Base-by-base conservation (phyloP, 2,888 invertebrate genomes). In the Odontomyia ornata region DNA sequence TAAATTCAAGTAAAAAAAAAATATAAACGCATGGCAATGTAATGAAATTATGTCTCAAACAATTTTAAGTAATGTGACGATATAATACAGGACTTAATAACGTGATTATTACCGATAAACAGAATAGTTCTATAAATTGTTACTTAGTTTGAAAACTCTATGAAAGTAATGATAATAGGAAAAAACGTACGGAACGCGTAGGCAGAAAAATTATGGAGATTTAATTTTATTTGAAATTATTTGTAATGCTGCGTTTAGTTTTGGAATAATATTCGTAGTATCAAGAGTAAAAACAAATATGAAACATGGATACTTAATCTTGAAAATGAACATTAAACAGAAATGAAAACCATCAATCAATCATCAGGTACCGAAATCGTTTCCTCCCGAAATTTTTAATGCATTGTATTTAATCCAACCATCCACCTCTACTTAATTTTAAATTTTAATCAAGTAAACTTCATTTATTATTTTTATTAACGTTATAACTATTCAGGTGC, bases 231-330 rank as follows among this genome's bases (percentile, higher is more conserved):
- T 60, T 25, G 5, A 60, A 75, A 67, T 69, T 60, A 69, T 47
- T 46, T 36, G 52, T 62, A 72, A 36, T 64, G 57, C 73, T 28
- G 36, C 65, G 76, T 78, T 76, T 78, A 73, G 76, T 78, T 78
- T 78, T 78, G 78, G 73, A 78, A 76, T 46, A 78, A 76, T 76
- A 71, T 62, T 71, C 76, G 15, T 64, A 72, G 21, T 3, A 71
- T 27, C n/a, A 28, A 30, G 2, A 23, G 60, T 25, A 27, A 23
- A n/a, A 64, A n/a, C 18, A 23, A 4, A 5, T 23, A 60, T 60
- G 4, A 60, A 18, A 60, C 18, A 21, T 25, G 5, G 57, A 52
- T 60, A 60, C 57, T 60, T n/a, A 4, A 52, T 3, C 9, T 36
- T 9, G 7, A 52, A 52, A 52, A 43, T 13, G 13, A 43, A 43